Evolutionary conservation across 2,113 vertebrate genomes (phyloP).

Genomic region (Naja naja): DNA sequence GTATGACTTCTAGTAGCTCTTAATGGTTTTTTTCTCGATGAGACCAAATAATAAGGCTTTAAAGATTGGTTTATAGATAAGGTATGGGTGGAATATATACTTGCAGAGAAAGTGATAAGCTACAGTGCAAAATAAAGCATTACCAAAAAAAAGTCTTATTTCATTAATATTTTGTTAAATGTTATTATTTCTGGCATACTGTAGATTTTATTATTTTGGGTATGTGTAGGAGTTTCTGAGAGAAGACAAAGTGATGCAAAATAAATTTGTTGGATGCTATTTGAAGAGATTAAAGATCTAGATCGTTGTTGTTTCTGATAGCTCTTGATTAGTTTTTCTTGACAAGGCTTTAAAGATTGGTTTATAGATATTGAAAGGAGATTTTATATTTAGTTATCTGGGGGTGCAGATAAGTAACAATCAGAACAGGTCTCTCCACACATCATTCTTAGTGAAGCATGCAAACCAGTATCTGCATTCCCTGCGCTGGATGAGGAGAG

Average conservation of each 20-base stretch:
- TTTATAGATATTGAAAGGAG: background rate
- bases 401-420: too few relatives aligned
- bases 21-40: background rate
- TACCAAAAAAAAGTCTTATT: background rate
- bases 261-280: background rate
- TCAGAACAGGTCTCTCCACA: too few relatives aligned
- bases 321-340: background rate
- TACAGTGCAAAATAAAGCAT: background rate
- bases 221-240: background rate
- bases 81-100: background rate
- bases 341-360: background rate
- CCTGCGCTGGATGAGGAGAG: too few relatives aligned
- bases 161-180: background rate
- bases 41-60: background rate
- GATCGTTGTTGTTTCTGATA: background rate
- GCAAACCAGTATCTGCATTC: too few relatives aligned
- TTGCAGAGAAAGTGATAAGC: background rate
- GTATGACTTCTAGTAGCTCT: background rate
- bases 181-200: background rate
- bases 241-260: background rate
- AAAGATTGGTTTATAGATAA: background rate
- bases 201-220: background rate
- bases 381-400: background rate
- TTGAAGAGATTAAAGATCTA: background rate
- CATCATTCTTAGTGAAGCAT: too few relatives aligned